Conservation (phyloP, 1,140 invertebrate species). For the Bombus fervidus region DNA sequence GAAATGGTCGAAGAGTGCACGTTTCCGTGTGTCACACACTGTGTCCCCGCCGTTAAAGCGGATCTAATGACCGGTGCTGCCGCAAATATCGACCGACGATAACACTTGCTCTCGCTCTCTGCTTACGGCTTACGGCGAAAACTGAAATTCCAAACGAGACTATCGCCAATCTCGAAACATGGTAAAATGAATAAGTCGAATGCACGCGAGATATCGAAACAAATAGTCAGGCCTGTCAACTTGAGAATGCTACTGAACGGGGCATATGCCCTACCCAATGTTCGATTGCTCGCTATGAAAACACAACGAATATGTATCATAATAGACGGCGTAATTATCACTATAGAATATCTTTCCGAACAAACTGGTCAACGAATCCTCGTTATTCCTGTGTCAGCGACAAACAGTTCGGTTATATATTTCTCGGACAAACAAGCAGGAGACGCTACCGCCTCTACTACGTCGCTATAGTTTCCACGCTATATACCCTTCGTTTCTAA, state of each 20-base stretch:
- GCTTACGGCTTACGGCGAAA: background rate
- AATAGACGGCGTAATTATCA: background rate
- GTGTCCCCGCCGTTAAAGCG: conserved; percentile 4
- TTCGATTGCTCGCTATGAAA: background rate
- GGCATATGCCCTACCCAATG: background rate
- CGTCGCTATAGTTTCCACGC: conserved; percentile 42
- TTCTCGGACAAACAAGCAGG: conserved; percentile 11
- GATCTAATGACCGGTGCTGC: conserved; percentile 3
- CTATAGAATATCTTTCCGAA: background rate
- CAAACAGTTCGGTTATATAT: background rate
- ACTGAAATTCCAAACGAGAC: background rate
- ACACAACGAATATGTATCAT: background rate
- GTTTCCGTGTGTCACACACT: conserved; percentile 50
- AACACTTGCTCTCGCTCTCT: background rate
- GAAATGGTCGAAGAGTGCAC: conserved; percentile 47
- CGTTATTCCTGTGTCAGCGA: conserved; percentile 11
- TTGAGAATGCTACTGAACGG: background rate
- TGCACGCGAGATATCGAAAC: background rate
- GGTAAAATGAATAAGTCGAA: background rate
- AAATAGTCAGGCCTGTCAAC: background rate
- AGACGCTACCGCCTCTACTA: conserved; percentile 7
- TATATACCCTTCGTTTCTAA: conserved; percentile 63
- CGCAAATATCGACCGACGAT: conserved; percentile 5
- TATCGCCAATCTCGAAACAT: no score
- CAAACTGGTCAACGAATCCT: background rate